Base-by-base conservation (phyloP, 2,797 vertebrate genomes). In the Enteromius paludinosus region DNA sequence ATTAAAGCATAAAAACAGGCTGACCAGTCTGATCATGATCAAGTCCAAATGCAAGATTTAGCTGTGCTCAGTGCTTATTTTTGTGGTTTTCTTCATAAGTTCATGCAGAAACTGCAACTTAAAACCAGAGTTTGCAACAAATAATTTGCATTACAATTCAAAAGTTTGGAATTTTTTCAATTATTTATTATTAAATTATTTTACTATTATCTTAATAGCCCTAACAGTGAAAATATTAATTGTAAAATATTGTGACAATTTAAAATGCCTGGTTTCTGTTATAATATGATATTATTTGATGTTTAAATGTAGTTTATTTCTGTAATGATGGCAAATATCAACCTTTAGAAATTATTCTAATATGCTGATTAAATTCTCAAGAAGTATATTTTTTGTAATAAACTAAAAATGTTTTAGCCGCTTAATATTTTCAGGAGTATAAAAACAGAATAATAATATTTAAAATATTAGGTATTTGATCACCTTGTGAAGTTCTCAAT, bases 1-100 rank as follows among this genome's bases (percentile, higher is more conserved):
- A 90, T 91, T 88, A 92, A 89, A 92, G 89, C 87, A 85, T 82
- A 81, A 90, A 87, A 87, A 90, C 85, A 23, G 89, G 85, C 88
- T 88, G 47, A 87, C 41, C 54, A 90, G 86, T 89, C 90, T 85
- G 52, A 90, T 89, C 43, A 90, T 86, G 78, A 91, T 87, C 85
- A 85, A 61, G 76, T 68, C 81, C 86, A 82, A 88, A 81, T 86
- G 43, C 59, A 80, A 62, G 78, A 66, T 52, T 86, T 9, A 23
- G 78, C 87, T 20, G 79, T 78, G 76, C 73, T 81, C 78, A 78
- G 71, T 28, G 9, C 47, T 54, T 73, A 4, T 1, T 73, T n/a
- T n/a, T 4, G 1, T 6, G 17, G 4, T 2, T 28, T 49, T 30
- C 8, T 30, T 30, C 10, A 54, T 4, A n/a, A 20, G 11, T 33